Conservation (phyloP, 2,888 invertebrate species). For the Lydus trimaculatus region DNA sequence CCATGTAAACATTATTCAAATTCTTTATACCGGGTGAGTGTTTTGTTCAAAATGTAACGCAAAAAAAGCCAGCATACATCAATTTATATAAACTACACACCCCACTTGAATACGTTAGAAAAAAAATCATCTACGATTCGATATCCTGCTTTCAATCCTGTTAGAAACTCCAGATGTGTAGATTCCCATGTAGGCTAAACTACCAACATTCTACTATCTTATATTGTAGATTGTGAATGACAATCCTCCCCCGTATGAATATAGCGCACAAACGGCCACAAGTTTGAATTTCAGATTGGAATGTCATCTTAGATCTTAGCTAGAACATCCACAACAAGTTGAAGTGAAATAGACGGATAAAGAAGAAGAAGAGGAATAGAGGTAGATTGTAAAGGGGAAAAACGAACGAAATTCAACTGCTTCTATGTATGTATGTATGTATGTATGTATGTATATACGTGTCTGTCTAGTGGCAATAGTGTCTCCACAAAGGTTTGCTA, state of each 20-base stretch:
- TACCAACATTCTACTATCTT: conserved; percentile 19
- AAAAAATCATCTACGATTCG: not conserved
- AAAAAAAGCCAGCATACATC: not conserved
- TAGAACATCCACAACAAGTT: conserved; percentile 8
- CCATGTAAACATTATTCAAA: not conserved
- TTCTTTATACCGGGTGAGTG: not conserved
- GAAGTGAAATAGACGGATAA: not conserved
- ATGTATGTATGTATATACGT: conserved; percentile 10
- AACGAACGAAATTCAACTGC: not conserved
- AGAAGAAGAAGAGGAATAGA: not conserved
- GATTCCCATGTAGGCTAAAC: conserved; percentile 27
- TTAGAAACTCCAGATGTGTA: conserved; percentile 25
- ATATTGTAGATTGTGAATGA: conserved; percentile 9
- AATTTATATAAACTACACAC: conserved; percentile 3
- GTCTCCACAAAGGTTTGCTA: conserved; percentile 26
- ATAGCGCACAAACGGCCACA: conserved; percentile 14
- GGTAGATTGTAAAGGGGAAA: not conserved
- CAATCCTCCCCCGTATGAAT: conserved; percentile 31
- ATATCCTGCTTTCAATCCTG: conserved; percentile 26
- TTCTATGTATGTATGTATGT: conserved; percentile 14
- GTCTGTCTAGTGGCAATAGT: conserved; percentile 12
- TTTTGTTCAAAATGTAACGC: not conserved
- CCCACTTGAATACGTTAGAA: not conserved
- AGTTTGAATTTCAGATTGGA: conserved; percentile 34
- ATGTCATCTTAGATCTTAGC: conserved; percentile 26